Percentiles rank a stretch among this genome's conserved stretches.
Evolutionary conservation across 2,113 vertebrate genomes (phyloP).

Genomic region (Burhinus oedicnemus): DNA sequence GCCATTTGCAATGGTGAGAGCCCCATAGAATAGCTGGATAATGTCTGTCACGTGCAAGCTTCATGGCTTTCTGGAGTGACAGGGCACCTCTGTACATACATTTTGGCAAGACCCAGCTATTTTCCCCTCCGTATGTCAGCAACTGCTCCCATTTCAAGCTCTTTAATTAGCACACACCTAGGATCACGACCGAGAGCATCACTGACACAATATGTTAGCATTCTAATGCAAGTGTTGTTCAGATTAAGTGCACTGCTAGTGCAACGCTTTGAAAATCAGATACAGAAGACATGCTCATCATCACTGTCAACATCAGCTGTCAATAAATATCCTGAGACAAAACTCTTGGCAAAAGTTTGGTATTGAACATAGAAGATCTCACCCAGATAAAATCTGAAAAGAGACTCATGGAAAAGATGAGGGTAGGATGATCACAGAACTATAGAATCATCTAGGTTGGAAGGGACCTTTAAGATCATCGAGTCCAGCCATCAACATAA

Average conservation of each 20-base stretch:
- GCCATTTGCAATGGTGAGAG: background rate
- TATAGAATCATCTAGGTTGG: too few species aligned
- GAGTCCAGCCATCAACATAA: too few species aligned
- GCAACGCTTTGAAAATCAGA: background rate
- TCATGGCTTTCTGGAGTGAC: background rate
- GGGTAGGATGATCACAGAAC: background rate
- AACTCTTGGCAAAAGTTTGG: background rate
- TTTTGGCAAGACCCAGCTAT: background rate
- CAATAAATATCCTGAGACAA: background rate
- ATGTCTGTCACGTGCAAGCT: background rate
- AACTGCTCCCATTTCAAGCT: background rate
- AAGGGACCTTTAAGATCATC: too few species aligned
- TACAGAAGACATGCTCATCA: background rate
- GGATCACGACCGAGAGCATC: accelerated
- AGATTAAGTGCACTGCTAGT: background rate
- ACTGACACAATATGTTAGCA: background rate
- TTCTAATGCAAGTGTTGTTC: background rate
- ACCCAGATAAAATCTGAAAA: background rate
- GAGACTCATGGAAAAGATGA: background rate
- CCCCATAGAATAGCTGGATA: background rate
- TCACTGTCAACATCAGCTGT: background rate
- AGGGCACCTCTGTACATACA: background rate
- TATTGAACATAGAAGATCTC: background rate
- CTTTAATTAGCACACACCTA: background rate
- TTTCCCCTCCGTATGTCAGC: background rate